Base-by-base conservation (phyloP, 2,888 invertebrate species). In the Proisotoma minuta region DNA sequence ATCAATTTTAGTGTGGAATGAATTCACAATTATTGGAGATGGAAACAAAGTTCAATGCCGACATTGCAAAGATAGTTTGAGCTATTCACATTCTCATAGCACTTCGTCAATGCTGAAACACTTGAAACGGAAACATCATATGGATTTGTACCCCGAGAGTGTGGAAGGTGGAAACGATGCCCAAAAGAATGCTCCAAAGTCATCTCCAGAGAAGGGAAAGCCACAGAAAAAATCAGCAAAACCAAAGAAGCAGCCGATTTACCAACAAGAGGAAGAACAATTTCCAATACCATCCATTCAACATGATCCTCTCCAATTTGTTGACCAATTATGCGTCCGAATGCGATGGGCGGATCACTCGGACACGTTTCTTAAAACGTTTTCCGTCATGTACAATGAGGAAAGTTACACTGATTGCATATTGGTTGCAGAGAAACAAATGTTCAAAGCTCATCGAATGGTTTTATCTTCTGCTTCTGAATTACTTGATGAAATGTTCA, bases 341-440 rank as follows among this genome's bases (percentile, higher is more conserved):
- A 71, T 71, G 71, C 63, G 63, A 52, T 71, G 71, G 71, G 67
- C 68, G n/a, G 71, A 71, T 62, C 68, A 71, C 49, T 62, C 65
- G 0, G 71, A 71, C 22, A 63, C 68, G 22, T 69, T 69, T 59
- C 47, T 69, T 1, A 57, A 65, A 28, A 64, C 62, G n/a, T 71
- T 71, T 56, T 61, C 65, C 12, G 47, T 59, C 2, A 23, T 71
- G 23, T 71, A 68, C 27, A 54, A 63, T 3, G 68, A 69, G 22
- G 68, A 71, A 50, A 50, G 60, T 2, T 71, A 71, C 34, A 67
- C 68, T 2, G 71, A 71, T 48, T 65, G 65, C 1, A 69, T 68
- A 18, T 40, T 71, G 22, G 69, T 69, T 2, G 69, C 63, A 15
- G 69, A 71, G 43, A 66, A 68, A 52, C 57, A 62, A 10, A 68